phyloP scores from a whole-genome alignment of 2,113 vertebrate species.

The Scomber scombrus region DNA sequence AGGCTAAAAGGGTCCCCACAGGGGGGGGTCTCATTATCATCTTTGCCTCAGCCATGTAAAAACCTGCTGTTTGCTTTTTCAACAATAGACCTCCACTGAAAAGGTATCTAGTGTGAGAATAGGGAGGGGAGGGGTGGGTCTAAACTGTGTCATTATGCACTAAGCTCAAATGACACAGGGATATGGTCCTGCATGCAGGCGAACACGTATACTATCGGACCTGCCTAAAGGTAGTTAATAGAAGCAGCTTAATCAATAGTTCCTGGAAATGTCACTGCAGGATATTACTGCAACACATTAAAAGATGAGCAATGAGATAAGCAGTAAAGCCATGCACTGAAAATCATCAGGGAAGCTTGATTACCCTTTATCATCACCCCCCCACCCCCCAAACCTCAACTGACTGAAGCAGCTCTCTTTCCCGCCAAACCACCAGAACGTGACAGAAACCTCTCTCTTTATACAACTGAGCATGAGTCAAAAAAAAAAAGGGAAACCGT shows the following conservation, averaged over 20 bases:
- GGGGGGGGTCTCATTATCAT: slow-evolving; percentile 60
- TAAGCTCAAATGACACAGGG: slow-evolving; percentile 67
- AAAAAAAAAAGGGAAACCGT: slow-evolving; percentile 20
- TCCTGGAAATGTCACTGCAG: slow-evolving; percentile 42
- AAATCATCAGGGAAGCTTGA: neutral
- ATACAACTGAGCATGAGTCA: slow-evolving; percentile 53
- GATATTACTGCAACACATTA: neutral
- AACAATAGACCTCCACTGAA: slow-evolving; percentile 72
- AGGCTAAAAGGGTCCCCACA: slow-evolving; percentile 53
- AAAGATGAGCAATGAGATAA: neutral
- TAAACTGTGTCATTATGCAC: slow-evolving; percentile 48
- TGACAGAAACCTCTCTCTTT: slow-evolving; percentile 32
- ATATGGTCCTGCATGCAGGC: slow-evolving; percentile 33
- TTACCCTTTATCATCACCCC: neutral
- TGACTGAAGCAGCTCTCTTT: slow-evolving; percentile 22
- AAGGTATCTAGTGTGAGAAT: slow-evolving; percentile 65
- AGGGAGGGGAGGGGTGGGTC: slow-evolving; percentile 37
- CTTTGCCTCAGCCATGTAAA: slow-evolving; percentile 65
- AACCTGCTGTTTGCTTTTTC: slow-evolving; percentile 74
- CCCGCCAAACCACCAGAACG: slow-evolving; percentile 23
- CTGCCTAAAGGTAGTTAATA: neutral
- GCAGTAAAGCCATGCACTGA: neutral
- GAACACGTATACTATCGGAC: neutral
- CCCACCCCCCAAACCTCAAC: neutral
- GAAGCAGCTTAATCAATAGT: slow-evolving; percentile 52